These are phyloP conservation scores for Acanthosepion pharaonis DNA, from an alignment of 2,888 invertebrate genomes.

Conservation along the genomic window DNA sequence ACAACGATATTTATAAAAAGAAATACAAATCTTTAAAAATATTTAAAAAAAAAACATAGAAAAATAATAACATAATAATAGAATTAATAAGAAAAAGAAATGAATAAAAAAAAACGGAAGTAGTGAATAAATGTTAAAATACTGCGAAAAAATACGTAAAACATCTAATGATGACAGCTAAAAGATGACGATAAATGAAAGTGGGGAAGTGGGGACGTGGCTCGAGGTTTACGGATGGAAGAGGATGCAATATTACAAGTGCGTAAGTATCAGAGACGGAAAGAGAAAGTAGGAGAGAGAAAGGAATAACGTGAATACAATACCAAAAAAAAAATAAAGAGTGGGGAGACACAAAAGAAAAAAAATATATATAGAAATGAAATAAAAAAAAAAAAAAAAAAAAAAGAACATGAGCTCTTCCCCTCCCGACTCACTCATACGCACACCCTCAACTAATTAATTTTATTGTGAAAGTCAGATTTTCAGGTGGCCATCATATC, in stretches of 20 bases:
- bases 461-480: slow-evolving; percentile 33
- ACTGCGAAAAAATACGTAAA: neutral
- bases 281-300: too few relatives aligned
- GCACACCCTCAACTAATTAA: neutral
- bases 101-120: neutral
- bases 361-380: neutral
- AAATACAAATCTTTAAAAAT: too few relatives aligned
- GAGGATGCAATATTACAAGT: neutral
- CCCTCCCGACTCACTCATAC: neutral
- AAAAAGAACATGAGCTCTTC: neutral
- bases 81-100: neutral
- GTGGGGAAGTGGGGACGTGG: neutral
- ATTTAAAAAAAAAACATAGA: neutral
- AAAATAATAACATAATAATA: neutral
- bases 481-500: slow-evolving; percentile 33
- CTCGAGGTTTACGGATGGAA: neutral
- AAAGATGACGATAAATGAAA: slow-evolving; percentile 17
- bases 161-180: neutral
- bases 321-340: too few relatives aligned
- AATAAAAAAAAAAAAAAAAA: neutral
- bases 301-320: too few relatives aligned
- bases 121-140: neutral
- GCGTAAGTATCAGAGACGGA: too few relatives aligned
- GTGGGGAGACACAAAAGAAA: too few relatives aligned
- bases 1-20: neutral